Evolutionary conservation across 2,888 invertebrate genomes (phyloP).

Genomic region (Parochlus steinenii): DNA sequence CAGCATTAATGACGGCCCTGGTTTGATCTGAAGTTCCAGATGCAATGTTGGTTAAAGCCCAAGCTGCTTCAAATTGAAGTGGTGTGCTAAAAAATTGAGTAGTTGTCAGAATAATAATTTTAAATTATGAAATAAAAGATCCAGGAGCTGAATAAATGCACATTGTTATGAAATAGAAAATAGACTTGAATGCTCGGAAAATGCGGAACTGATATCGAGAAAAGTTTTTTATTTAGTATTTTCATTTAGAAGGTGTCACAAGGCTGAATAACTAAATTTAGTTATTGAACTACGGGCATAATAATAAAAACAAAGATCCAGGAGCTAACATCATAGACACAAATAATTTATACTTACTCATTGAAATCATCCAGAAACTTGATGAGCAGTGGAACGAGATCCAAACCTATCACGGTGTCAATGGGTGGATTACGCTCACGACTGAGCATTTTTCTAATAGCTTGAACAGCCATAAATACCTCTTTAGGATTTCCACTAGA

Average conservation of each 20-base stretch:
- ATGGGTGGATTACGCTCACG: slow-evolving; percentile 85
- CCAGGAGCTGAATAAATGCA: slow-evolving; percentile 4
- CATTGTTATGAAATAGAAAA: slow-evolving; percentile 6
- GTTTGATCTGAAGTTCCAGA: slow-evolving; percentile 90
- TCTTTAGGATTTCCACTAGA: slow-evolving; percentile 41
- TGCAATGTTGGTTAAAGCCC: slow-evolving; percentile 96
- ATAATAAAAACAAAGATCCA: slow-evolving; percentile 2
- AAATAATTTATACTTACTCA: slow-evolving; percentile 38
- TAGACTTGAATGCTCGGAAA: slow-evolving; percentile 7
- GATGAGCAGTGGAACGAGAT: slow-evolving; percentile 69
- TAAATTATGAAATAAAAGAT: slow-evolving; percentile 1
- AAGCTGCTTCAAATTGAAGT: slow-evolving; percentile 88
- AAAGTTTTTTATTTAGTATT: too few species aligned
- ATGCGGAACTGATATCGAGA: neutral
- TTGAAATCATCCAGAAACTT: slow-evolving; percentile 52
- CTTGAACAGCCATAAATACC: slow-evolving; percentile 57
- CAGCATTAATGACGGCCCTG: slow-evolving; percentile 61
- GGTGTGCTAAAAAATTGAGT: slow-evolving; percentile 37
- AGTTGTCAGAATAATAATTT: neutral
- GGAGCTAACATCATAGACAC: neutral
- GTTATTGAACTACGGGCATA: neutral
- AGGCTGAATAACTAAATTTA: slow-evolving; percentile 5
- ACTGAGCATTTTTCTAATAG: slow-evolving; percentile 75
- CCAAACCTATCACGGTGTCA: slow-evolving; percentile 63
- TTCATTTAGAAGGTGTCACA: too few species aligned